A percentile compares a stretch with the other conserved stretches of the same genome.
These are phyloP conservation scores for Labeo calbasu DNA, from an alignment of 2,797 vertebrate species.

Conservation along the genomic window DNA sequence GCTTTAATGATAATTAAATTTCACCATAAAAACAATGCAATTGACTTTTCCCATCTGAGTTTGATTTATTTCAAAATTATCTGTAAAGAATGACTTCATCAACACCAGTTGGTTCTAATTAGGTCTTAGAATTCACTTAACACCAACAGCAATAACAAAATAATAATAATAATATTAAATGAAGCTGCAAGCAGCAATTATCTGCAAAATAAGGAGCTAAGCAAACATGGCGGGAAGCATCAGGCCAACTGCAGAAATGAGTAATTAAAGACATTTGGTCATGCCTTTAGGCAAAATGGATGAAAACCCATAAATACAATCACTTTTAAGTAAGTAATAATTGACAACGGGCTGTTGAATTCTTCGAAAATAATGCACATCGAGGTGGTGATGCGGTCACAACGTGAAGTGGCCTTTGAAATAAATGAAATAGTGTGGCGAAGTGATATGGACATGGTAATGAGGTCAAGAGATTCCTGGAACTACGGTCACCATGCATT, in stretches of 20 bases:
- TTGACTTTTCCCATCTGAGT: background rate
- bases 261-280: background rate
- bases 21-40: background rate
- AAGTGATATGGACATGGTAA: no score
- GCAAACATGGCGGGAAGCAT: background rate
- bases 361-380: no score
- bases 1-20: background rate
- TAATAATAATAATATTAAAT: background rate
- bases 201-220: background rate
- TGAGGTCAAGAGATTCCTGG: no score
- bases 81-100: background rate
- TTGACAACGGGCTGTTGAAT: no score
- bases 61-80: conserved; percentile 10
- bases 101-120: background rate
- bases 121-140: background rate
- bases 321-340: background rate
- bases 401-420: no score
- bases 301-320: background rate
- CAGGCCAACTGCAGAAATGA: background rate
- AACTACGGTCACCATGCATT: no score
- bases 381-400: no score
- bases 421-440: no score
- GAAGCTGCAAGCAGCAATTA: conserved; percentile 2
- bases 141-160: background rate
- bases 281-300: background rate